Evolutionary conservation across 2,888 invertebrate species (phyloP).

Genomic region (Criorhina ranunculi): DNA sequence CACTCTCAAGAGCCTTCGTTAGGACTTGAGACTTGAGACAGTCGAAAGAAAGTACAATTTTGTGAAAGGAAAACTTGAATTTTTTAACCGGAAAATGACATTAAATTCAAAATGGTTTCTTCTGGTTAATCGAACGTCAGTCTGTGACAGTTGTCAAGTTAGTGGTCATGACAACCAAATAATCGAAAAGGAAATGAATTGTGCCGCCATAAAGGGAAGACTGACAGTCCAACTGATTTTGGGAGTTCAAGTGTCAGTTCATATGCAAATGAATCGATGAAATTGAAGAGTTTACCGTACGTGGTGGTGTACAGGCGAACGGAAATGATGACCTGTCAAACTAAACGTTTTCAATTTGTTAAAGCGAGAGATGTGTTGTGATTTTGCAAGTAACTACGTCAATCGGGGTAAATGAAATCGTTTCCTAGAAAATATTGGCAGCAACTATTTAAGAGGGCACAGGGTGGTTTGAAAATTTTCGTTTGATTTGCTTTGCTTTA

Average conservation of each 20-base stretch:
- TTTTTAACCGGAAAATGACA: constrained; percentile 11
- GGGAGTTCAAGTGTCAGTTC: constrained; percentile 36
- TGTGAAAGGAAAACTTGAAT: constrained; percentile 31
- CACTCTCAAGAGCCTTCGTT: too few relatives aligned
- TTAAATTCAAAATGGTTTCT: constrained; percentile 24
- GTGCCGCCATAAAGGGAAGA: constrained; percentile 15
- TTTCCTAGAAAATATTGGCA: background rate
- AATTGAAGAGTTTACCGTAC: background rate
- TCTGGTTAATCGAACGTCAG: constrained; percentile 20
- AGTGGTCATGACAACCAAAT: constrained; percentile 9
- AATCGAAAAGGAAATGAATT: constrained; percentile 12
- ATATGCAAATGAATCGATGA: constrained; percentile 6
- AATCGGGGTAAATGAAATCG: background rate
- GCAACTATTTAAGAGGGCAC: background rate
- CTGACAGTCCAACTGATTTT: constrained; percentile 12
- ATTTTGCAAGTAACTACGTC: constrained; percentile 25
- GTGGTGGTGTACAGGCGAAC: constrained; percentile 42
- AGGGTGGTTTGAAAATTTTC: background rate
- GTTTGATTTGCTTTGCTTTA: background rate
- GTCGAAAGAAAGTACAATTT: constrained; percentile 45
- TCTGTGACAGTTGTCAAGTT: constrained; percentile 26
- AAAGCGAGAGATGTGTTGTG: constrained; percentile 30
- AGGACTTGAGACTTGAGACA: too few relatives aligned
- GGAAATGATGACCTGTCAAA: constrained; percentile 44
- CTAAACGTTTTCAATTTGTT: constrained; percentile 41